Evolutionary conservation across 92 coral and sea anemone genomes (phyloP), one percentile per base, ranked within the genome.

Genomic region (Meandrina meandrites): DNA sequence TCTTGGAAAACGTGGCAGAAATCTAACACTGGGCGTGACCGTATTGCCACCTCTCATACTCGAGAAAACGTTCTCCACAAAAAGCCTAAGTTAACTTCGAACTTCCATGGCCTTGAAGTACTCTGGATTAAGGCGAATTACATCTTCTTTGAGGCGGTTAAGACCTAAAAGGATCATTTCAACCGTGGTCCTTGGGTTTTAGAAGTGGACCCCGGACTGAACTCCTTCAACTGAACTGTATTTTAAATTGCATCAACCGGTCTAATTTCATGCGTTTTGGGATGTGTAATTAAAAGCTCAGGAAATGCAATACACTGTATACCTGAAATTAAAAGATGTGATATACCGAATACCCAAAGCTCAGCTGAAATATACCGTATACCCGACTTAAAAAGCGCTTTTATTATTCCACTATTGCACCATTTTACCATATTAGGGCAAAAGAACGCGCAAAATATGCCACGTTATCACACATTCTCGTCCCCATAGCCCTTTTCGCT

Each of bases 151-250:
- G 57, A 79, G 84, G 69, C 78, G 86, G 89, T 85, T 85, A 81
- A 85, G 86, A 56, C 93, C 93, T 60, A 81, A 47, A 53, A 90
- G 84, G 81, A 90, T 81, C 90, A 86, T 90, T n/a, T 76, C 80
- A 50, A 90, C 83, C 34, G 93, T 3, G 19, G 48, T 45, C 8
- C 8, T 3, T 8, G 8, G 48, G 8, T 4, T 45, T n/a, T n/a
- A n/a, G n/a, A n/a, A n/a, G n/a, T n/a, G n/a, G n/a, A n/a, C n/a
- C n/a, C n/a, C n/a, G n/a, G n/a, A n/a, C n/a, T n/a, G n/a, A n/a
- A n/a, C n/a, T n/a, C n/a, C n/a, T n/a, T n/a, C n/a, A n/a, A 8
- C 48, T 45, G 48, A 45, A 3, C 48, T 3, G 5, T 45, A 8
- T 4, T 45, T 45, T 45, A 45, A 35, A 19, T 76, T 76, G 62